Percentiles rank a stretch among this genome's conserved stretches.
phyloP scores from a whole-genome alignment of 2,797 vertebrate species.

The Pseudotriccus pelzelni region DNA sequence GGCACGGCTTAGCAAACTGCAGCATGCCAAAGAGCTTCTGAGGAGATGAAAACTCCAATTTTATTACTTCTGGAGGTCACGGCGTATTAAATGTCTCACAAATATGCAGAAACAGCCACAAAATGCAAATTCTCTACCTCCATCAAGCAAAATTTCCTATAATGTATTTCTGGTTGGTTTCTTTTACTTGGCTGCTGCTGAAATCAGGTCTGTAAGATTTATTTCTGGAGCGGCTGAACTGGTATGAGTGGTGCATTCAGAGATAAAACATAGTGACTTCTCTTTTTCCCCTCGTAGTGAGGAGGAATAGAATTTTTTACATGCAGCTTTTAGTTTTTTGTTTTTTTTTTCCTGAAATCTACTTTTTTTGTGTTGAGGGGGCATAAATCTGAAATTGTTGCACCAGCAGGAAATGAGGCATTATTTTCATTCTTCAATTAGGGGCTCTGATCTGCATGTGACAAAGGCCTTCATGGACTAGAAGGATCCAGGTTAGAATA shows the following conservation, averaged over 20 bases:
- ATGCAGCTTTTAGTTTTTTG: background rate
- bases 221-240: background rate
- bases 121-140: background rate
- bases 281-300: accelerated
- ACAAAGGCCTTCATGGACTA: background rate
- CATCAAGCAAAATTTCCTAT: background rate
- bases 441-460: background rate
- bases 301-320: background rate
- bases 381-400: background rate
- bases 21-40: background rate
- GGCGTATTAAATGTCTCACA: background rate
- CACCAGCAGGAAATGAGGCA: accelerated
- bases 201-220: background rate
- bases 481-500: background rate
- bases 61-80: conserved; percentile 12
- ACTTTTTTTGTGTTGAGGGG: background rate
- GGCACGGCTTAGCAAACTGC: background rate
- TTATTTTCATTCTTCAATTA: background rate
- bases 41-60: background rate
- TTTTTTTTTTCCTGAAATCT: background rate
- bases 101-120: background rate
- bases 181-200: background rate
- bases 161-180: background rate
- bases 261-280: background rate
- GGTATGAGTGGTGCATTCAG: background rate